A percentile compares a stretch with the other conserved stretches of the same genome.
Evolutionary conservation across 2,113 vertebrate genomes (phyloP).

Genomic region (Orientallactaga bullata): DNA sequence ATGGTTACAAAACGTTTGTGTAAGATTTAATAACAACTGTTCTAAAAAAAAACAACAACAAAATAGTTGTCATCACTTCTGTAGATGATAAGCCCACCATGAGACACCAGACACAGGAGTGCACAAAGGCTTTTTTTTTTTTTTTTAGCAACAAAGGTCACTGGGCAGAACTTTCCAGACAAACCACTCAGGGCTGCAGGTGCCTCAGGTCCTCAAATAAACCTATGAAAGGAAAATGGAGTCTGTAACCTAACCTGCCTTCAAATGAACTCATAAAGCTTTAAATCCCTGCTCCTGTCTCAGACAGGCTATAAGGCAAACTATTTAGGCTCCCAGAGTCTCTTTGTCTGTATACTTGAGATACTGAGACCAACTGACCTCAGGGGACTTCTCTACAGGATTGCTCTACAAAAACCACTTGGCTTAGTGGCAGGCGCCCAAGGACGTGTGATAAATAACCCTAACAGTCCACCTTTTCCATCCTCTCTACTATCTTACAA

Average conservation of each 20-base stretch:
- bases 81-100: neutral
- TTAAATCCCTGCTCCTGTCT: neutral
- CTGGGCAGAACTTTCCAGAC: too few relatives aligned
- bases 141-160: too few relatives aligned
- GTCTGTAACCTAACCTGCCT: neutral
- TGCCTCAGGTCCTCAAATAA: neutral
- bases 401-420: neutral
- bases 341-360: neutral
- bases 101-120: neutral
- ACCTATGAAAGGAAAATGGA: neutral
- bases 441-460: neutral
- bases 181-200: neutral
- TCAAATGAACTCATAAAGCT: neutral
- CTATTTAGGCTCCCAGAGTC: neutral
- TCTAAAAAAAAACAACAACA: neutral
- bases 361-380: neutral
- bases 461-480: neutral
- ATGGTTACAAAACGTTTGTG: neutral
- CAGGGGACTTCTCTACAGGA: neutral
- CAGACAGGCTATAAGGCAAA: neutral
- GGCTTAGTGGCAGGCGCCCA: neutral
- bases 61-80: neutral
- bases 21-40: neutral
- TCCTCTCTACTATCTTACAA: too few relatives aligned
- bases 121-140: fast-evolving